phyloP scores from a whole-genome alignment of 2,888 invertebrate genomes.

The Pammene fasciana region DNA sequence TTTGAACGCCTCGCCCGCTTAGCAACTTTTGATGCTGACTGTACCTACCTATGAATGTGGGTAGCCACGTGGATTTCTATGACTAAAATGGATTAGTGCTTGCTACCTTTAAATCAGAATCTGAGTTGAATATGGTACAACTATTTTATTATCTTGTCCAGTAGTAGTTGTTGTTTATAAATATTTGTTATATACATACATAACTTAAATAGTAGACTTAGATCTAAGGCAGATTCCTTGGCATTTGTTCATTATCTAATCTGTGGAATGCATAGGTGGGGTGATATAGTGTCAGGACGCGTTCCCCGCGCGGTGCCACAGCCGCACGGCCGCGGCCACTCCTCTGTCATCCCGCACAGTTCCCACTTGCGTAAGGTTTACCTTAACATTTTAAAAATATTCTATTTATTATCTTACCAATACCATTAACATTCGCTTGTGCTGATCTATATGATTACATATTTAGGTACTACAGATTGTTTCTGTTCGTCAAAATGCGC shows the following conservation, averaged over 20 bases:
- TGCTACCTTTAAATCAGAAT: neutral
- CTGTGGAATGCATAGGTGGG: constrained; percentile 35
- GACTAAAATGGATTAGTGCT: constrained; percentile 6
- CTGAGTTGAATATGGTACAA: neutral
- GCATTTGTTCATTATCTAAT: constrained; percentile 17
- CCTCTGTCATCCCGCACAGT: constrained; percentile 10
- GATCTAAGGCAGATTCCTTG: constrained; percentile 21
- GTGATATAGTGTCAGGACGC: constrained; percentile 6
- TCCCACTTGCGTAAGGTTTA: constrained; percentile 22
- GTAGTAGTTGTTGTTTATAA: constrained; percentile 6
- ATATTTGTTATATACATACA: constrained; percentile 26
- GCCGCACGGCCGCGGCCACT: neutral
- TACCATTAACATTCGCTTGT: constrained; percentile 23
- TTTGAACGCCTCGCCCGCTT: no score
- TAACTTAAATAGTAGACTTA: constrained; percentile 4
- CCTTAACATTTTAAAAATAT: constrained; percentile 26
- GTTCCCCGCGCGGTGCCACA: neutral
- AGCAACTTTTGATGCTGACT: no score
- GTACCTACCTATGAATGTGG: neutral
- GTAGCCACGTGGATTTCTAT: neutral
- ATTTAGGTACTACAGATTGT: neutral
- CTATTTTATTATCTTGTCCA: neutral
- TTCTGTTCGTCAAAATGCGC: no score
- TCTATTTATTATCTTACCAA: constrained; percentile 3
- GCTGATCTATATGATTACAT: neutral